Percentiles rank a stretch among this genome's conserved stretches.
Evolutionary conservation across 2,113 vertebrate genomes (phyloP).

Genomic region (Pandion haliaetus): DNA sequence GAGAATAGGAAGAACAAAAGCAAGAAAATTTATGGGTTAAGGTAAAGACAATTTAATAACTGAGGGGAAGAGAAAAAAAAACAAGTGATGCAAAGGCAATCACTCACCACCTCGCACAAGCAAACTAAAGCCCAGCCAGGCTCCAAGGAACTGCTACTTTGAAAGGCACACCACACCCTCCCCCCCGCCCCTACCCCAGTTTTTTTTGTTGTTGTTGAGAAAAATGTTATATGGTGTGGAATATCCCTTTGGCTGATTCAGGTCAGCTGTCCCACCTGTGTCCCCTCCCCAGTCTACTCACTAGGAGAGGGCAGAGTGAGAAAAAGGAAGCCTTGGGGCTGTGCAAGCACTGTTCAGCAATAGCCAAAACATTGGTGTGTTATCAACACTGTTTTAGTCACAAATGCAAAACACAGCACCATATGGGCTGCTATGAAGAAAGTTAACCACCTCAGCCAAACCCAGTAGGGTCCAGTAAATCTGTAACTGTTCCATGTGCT

Average conservation of each 20-base stretch:
- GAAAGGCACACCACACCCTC: neutral
- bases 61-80: neutral
- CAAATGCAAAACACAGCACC: neutral
- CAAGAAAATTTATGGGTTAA: neutral
- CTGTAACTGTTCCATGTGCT: neutral
- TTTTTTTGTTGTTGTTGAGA: neutral
- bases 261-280: neutral
- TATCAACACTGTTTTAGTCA: neutral
- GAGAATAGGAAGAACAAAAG: neutral
- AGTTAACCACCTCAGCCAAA: neutral
- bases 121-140: neutral
- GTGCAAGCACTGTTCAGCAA: neutral
- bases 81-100: neutral
- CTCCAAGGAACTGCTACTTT: neutral
- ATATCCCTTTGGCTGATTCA: neutral
- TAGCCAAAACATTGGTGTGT: neutral
- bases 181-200: rapidly evolving
- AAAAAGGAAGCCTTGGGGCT: neutral
- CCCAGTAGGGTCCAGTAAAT: neutral
- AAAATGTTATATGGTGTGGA: neutral
- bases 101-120: neutral
- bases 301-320: neutral
- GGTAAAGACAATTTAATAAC: neutral
- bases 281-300: neutral
- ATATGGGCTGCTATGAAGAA: neutral